Conservation (phyloP, 2,888 invertebrate species). For the Pterobdella sp. region DNA sequence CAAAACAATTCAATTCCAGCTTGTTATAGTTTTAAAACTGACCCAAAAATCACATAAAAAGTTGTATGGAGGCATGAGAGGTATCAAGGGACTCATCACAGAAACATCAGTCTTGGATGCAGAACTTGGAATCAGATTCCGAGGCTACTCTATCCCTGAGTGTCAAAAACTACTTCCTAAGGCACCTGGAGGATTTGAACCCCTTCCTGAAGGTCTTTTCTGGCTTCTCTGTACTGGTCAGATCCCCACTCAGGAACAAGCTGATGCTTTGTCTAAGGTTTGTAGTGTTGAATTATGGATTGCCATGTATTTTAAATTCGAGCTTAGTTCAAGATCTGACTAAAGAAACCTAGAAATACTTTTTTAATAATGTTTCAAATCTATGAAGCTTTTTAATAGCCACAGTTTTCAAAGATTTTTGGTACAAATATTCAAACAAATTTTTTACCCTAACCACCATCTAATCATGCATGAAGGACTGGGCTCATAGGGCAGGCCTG, state of each 20-base stretch:
- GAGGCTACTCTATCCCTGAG: conserved; percentile 84
- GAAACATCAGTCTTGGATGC: conserved; percentile 90
- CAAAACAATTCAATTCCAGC: background rate
- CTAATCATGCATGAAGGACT: too few relatives aligned
- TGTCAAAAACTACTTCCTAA: conserved; percentile 79
- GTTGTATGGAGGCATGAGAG: conserved; percentile 86
- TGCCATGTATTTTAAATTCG: too few relatives aligned
- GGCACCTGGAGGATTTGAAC: conserved; percentile 67
- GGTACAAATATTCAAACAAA: too few relatives aligned
- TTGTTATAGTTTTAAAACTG: background rate
- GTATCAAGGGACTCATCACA: conserved; percentile 85
- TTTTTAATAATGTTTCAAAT: too few relatives aligned
- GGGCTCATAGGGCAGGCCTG: conserved; percentile 77
- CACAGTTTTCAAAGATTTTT: too few relatives aligned
- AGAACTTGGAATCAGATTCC: conserved; percentile 89
- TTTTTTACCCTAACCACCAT: background rate
- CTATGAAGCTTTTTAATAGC: too few relatives aligned
- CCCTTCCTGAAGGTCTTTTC: conserved; percentile 86
- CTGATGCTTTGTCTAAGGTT: conserved; percentile 49
- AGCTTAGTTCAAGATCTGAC: too few relatives aligned
- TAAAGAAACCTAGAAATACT: too few relatives aligned
- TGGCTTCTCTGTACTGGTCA: conserved; percentile 85
- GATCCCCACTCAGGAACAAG: conserved; percentile 72
- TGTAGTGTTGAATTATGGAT: too few relatives aligned
- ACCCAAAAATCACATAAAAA: conserved; percentile 39